phyloP scores from a whole-genome alignment of 2,113 vertebrate genomes.

The Alaudala cheleensis region DNA sequence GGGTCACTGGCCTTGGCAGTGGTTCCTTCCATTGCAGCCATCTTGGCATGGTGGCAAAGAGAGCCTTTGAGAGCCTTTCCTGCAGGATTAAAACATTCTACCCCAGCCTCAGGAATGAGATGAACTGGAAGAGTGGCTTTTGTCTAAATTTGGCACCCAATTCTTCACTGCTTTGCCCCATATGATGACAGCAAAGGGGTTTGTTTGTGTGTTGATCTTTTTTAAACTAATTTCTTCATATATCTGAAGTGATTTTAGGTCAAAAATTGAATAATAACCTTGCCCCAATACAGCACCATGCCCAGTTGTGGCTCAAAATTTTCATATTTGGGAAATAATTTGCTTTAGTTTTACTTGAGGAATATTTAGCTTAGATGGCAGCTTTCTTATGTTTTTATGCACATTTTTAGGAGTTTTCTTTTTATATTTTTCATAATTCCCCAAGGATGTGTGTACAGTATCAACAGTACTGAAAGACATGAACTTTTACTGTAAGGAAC shows the following conservation, averaged over 20 bases:
- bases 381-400: neutral
- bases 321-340: neutral
- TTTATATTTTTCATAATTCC: slow-evolving; percentile 35
- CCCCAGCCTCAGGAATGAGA: neutral
- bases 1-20: neutral
- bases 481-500: slow-evolving; percentile 18
- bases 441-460: slow-evolving; percentile 8
- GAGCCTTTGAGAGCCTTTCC: neutral
- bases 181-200: neutral
- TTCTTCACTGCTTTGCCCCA: neutral
- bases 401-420: neutral
- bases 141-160: neutral
- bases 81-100: neutral
- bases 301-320: neutral
- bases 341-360: neutral
- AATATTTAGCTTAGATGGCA: neutral
- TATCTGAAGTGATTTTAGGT: neutral
- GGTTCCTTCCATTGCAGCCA: neutral
- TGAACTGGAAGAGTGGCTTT: neutral
- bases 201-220: neutral
- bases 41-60: neutral
- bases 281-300: neutral
- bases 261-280: neutral
- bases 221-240: neutral
- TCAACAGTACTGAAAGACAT: slow-evolving; percentile 30